Base-by-base conservation (phyloP, 2,797 vertebrate species). In the Tachyglossus aculeatus region DNA sequence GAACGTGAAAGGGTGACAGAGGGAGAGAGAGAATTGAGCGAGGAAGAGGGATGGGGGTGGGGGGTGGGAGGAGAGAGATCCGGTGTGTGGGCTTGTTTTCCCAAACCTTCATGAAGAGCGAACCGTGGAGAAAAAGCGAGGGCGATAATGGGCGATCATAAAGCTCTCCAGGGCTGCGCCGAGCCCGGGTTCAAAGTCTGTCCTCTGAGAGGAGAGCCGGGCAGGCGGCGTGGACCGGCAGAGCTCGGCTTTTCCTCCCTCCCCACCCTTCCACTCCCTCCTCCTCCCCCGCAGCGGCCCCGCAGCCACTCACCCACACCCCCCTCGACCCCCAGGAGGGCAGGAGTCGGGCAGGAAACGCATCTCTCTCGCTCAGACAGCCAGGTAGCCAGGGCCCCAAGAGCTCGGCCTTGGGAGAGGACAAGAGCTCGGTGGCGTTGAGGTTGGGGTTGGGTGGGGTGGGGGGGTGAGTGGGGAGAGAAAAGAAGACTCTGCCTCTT, bases 331-430 rank as follows among this genome's bases (percentile, higher is more conserved):
- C 67, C 76, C 33, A 43, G 24, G n/a, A 8, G 31, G n/a, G 5
- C n/a, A 16, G 44, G 44, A 15, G 11, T 37, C 43, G 8, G 70
- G 78, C 85, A 90, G 83, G 67, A 77, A 87, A 74, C 82, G 73
- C 78, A 13, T 78, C 81, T 80, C 71, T 82, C 73, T 60, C 48
- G 72, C 72, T 19, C 32, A 85, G 86, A 76, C 85, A 58, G 33
- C 40, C 89, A 91, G 88, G 88, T 91, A 86, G 76, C 27, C 54
- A 60, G 51, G 6, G 56, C 27, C 12, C 9, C 53, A 67, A 76
- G 63, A 74, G 74, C 51, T 60, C 32, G 24, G 6, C 51, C 41
- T n/a, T 67, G 61, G 52, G 64, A 64, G 80, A 72, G 73, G 64
- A 40, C 68, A 27, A 9, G 40, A 44, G 40, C 61, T 51, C 44